Conservation (phyloP, 2,797 vertebrate species). For the Mus caroli region DNA sequence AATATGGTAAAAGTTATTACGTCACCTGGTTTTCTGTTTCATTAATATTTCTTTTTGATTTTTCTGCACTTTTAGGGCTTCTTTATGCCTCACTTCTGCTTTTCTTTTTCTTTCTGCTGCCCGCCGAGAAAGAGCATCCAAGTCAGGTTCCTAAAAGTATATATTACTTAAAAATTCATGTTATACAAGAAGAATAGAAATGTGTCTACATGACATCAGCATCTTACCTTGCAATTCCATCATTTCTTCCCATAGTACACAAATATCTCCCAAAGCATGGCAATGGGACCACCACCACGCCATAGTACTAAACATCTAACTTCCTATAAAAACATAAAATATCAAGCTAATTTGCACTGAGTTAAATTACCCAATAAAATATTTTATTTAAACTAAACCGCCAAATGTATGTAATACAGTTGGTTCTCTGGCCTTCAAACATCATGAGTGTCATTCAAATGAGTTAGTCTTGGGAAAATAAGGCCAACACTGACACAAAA, state of each 20-base stretch:
- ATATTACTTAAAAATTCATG: constrained; percentile 38
- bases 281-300: background rate
- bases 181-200: constrained; percentile 4
- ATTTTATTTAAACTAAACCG: constrained; percentile 41
- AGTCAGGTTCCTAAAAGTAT: constrained; percentile 92
- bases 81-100: constrained; percentile 92
- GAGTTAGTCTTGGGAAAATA: background rate
- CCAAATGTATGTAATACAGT: background rate
- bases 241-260: background rate
- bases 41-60: constrained; percentile 89
- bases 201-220: constrained; percentile 25
- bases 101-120: constrained; percentile 90
- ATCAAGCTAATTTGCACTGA: background rate
- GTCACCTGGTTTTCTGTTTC: constrained; percentile 90
- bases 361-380: constrained; percentile 22
- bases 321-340: constrained; percentile 36
- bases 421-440: background rate
- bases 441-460: background rate
- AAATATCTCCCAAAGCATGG: background rate
- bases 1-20: background rate
- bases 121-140: constrained; percentile 89
- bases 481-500: background rate
- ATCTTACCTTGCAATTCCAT: background rate
- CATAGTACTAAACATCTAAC: background rate
- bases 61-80: constrained; percentile 94